Percentiles rank a stretch among this genome's conserved stretches.
Conservation (phyloP, 1,140 invertebrate genomes). For the Zaprionus gabonicus region DNA sequence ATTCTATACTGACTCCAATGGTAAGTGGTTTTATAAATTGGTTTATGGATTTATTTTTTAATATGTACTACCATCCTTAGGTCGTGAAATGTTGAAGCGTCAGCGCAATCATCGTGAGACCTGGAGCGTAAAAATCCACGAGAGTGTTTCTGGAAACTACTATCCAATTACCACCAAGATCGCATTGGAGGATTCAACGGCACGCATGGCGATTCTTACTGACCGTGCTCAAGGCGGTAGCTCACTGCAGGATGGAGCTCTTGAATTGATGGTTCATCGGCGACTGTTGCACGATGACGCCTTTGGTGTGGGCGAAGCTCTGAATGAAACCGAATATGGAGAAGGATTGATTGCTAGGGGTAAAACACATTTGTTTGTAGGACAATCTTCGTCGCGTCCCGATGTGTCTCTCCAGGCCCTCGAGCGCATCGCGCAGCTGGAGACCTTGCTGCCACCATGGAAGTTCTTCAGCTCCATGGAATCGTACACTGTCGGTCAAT, state of each 20-base stretch:
- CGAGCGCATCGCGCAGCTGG: conserved; percentile 66
- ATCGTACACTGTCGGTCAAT: conserved; percentile 53
- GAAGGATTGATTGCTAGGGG: conserved; percentile 93
- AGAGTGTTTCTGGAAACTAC: conserved; percentile 91
- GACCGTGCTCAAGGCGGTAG: conserved; percentile 96
- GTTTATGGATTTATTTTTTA: neutral
- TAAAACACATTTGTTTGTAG: conserved; percentile 87
- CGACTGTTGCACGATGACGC: conserved; percentile 94
- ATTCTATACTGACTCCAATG: conserved; percentile 97
- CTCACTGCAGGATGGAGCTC: conserved; percentile 90
- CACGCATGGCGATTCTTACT: conserved; percentile 89
- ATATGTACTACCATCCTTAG: conserved; percentile 9
- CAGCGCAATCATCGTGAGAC: conserved; percentile 89
- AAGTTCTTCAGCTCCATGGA: conserved; percentile 76
- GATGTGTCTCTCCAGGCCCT: conserved; percentile 52
- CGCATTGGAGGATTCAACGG: conserved; percentile 85
- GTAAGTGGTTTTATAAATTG: conserved; percentile 69
- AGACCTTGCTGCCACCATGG: conserved; percentile 73
- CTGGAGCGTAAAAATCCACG: conserved; percentile 57
- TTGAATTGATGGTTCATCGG: conserved; percentile 95
- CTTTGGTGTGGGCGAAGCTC: conserved; percentile 96
- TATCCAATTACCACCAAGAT: conserved; percentile 96
- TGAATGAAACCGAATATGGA: conserved; percentile 93
- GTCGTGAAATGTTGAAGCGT: conserved; percentile 93
- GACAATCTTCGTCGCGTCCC: conserved; percentile 84